Evolutionary conservation across 2,113 vertebrate species (phyloP), one percentile per base, ranked within the genome.

Genomic region (Lates calcarifer): DNA sequence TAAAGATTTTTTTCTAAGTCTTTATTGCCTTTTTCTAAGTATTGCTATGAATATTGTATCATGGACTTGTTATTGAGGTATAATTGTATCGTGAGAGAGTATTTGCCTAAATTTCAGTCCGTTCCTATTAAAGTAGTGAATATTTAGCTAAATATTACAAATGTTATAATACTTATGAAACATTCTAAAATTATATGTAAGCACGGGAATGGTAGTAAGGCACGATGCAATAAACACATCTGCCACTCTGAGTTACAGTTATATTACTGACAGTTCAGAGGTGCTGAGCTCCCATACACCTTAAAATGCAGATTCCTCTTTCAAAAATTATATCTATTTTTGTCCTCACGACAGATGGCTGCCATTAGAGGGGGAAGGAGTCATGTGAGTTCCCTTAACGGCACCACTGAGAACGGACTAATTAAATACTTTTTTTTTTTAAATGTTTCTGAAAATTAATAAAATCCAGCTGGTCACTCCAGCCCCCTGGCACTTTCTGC

Each of bases 261-360:
- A 12, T 28, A 20, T 24, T 64, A 28, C 47, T 37, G 47, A 74
- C 45, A 60, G 41, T 61, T 63, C 24, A 55, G n/a, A 68, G 37
- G 58, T 67, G 64, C 35, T 53, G 61, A 35, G 35, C 20, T 9
- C 49, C 17, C 8, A 39, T 29, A n/a, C 20, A 47, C 35, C 20
- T 11, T 37, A 45, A 57, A 35, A 53, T 55, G 3, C 26, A 41
- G 55, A 61, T 65, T 63, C 70, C 9, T 56, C 28, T 77, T 55
- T 17, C 4, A n/a, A 66, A 68, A 45, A 68, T 39, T 39, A 74
- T 79, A 35, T 65, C 63, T 77, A 65, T 85, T 90, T 89, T 84
- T 66, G 57, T 47, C 41, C 65, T 39, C 35, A 24, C 77, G 71
- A 87, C 92, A 92, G 92, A 93, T 93, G 91, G 92, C 65, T 78